phyloP scores from a whole-genome alignment of 2,888 invertebrate species.

The Priocnemis perturbator region DNA sequence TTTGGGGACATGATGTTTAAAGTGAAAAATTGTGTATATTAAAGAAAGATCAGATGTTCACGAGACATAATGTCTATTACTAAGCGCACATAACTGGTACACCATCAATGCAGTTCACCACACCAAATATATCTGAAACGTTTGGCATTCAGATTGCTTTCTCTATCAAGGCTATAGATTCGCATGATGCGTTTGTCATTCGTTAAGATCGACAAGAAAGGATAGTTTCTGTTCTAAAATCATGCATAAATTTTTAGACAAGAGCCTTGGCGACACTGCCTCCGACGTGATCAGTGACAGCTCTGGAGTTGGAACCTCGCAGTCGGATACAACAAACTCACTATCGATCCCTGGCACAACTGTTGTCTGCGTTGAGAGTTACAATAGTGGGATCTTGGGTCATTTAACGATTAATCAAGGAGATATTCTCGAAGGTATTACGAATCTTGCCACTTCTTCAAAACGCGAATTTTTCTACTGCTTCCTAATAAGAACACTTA shows the following conservation, averaged over 20 bases:
- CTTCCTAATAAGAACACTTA: not conserved
- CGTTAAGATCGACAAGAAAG: conserved; percentile 18
- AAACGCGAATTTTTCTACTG: conserved; percentile 7
- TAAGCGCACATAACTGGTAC: too few species aligned
- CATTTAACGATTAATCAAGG: conserved; percentile 91
- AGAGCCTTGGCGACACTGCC: conserved; percentile 88
- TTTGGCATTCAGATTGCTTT: conserved; percentile 11
- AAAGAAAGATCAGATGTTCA: too few species aligned
- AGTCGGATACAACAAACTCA: conserved; percentile 88
- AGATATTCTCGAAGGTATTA: conserved; percentile 91
- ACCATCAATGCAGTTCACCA: too few species aligned
- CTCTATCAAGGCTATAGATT: conserved; percentile 36
- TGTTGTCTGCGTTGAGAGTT: conserved; percentile 90
- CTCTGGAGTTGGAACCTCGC: conserved; percentile 92
- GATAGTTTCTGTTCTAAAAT: too few species aligned
- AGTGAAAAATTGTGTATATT: too few species aligned
- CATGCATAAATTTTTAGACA: conserved; percentile 81
- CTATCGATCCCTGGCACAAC: conserved; percentile 88
- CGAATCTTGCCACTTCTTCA: not conserved
- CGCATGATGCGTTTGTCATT: conserved; percentile 46
- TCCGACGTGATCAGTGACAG: conserved; percentile 95
- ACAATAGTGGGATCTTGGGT: conserved; percentile 83
- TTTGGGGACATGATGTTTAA: too few species aligned
- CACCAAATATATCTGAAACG: conserved; percentile 4
- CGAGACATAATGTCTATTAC: too few species aligned